Percentiles rank a stretch among this genome's conserved stretches.
Evolutionary conservation across 2,113 vertebrate genomes (phyloP).

Genomic region (Columba livia): DNA sequence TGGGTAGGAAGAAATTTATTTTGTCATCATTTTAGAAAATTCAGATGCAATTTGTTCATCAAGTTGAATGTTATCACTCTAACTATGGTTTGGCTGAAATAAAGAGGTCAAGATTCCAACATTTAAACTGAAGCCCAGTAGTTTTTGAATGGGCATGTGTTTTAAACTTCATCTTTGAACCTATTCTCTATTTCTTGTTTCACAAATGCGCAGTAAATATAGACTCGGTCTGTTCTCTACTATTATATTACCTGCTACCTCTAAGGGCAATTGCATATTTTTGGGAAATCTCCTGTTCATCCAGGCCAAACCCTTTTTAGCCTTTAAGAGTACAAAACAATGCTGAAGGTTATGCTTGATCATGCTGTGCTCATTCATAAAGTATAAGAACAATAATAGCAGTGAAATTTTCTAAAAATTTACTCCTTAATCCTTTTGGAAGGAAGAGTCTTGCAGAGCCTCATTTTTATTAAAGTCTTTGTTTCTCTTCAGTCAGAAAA

Average conservation of each 20-base stretch:
- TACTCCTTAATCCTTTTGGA: background rate
- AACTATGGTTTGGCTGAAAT: background rate
- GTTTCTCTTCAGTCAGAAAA: background rate
- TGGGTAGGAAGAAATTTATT: background rate
- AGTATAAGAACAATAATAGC: background rate
- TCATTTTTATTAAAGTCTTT: background rate
- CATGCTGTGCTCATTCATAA: background rate
- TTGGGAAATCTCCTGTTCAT: background rate
- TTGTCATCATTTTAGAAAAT: background rate
- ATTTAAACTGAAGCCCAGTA: background rate
- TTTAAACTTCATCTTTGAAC: background rate
- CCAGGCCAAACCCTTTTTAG: background rate
- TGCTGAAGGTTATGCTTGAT: background rate
- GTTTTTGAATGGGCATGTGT: background rate
- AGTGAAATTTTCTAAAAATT: background rate
- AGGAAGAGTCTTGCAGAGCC: background rate
- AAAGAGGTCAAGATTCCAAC: background rate
- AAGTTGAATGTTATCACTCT: background rate
- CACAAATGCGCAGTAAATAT: background rate
- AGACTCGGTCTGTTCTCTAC: background rate
- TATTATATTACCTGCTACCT: background rate
- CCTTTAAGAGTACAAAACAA: background rate
- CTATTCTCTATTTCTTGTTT: background rate
- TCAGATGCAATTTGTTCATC: background rate
- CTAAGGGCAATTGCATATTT: background rate